Conservation (phyloP, 1,140 invertebrate genomes). For the Neodiprion pinetum region DNA sequence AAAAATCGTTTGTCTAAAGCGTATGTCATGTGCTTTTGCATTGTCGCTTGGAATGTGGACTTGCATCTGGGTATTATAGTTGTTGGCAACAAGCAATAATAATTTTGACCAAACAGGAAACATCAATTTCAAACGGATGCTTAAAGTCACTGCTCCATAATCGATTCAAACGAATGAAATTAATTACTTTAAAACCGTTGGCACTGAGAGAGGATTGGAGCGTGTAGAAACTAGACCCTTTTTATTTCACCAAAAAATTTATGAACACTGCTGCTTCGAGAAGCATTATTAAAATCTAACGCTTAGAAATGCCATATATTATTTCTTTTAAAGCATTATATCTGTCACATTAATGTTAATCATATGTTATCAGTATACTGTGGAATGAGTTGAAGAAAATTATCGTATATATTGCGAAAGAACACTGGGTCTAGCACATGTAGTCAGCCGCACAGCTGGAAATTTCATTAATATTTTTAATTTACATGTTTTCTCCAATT, state of each 20-base stretch:
- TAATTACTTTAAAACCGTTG: conserved; percentile 25
- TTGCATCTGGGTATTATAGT: conserved; percentile 28
- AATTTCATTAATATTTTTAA: conserved; percentile 36
- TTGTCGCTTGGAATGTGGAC: conserved; percentile 47
- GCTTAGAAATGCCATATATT: conserved; percentile 1
- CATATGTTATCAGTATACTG: background rate
- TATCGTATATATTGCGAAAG: background rate
- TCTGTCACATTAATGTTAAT: background rate
- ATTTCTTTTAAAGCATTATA: background rate
- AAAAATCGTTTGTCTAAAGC: conserved; percentile 18
- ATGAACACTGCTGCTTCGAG: conserved; percentile 15
- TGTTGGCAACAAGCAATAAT: conserved; percentile 24
- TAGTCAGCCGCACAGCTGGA: conserved; percentile 59
- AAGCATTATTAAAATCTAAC: background rate
- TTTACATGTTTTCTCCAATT: conserved; percentile 19
- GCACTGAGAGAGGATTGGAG: conserved; percentile 49
- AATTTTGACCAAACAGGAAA: background rate
- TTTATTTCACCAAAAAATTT: conserved; percentile 22
- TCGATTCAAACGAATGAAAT: conserved; percentile 25
- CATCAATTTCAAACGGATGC: background rate
- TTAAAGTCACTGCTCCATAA: no score
- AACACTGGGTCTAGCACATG: conserved; percentile 44
- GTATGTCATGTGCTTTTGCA: conserved; percentile 39
- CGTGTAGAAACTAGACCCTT: conserved; percentile 41
- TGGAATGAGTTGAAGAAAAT: conserved; percentile 22